Percentiles rank a stretch among this genome's conserved stretches.
Conservation (phyloP, 2,113 vertebrate species). For the Pseudopipra pipra region DNA sequence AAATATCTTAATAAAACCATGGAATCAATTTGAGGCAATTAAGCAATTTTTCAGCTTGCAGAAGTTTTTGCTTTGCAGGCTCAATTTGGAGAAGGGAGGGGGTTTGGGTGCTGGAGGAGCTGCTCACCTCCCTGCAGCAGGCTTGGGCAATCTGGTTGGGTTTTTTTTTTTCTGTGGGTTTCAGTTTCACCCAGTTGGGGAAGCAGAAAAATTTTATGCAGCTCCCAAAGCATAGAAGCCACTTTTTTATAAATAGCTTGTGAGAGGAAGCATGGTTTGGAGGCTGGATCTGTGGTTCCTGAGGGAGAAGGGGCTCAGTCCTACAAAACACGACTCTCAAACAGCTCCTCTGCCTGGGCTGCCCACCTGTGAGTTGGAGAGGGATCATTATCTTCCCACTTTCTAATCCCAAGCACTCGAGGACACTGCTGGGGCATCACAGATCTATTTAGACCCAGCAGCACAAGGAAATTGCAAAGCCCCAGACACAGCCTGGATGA, state of each 20-base stretch:
- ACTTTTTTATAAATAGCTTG: background rate
- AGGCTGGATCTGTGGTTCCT: background rate
- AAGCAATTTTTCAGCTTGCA: conserved; percentile 48
- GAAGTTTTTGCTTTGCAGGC: conserved; percentile 38
- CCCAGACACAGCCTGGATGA: background rate
- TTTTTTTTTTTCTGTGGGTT: background rate
- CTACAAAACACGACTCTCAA: background rate
- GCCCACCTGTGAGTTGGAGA: background rate
- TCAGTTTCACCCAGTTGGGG: background rate
- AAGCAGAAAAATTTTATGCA: background rate
- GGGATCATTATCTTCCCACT: background rate
- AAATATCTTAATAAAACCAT: conserved; percentile 61
- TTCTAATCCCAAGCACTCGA: background rate
- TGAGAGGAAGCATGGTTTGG: background rate
- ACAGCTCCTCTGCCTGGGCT: background rate
- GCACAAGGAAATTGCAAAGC: background rate
- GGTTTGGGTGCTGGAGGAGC: background rate
- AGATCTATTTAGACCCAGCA: background rate
- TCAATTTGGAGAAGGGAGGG: background rate
- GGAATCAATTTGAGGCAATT: conserved; percentile 64
- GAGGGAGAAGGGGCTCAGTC: background rate
- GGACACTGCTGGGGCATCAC: background rate
- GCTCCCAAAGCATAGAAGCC: background rate
- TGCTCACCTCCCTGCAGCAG: background rate
- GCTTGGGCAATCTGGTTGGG: background rate